Evolutionary conservation across 2,888 invertebrate species (phyloP).

Genomic region (Pristionchus maxplancki): DNA sequence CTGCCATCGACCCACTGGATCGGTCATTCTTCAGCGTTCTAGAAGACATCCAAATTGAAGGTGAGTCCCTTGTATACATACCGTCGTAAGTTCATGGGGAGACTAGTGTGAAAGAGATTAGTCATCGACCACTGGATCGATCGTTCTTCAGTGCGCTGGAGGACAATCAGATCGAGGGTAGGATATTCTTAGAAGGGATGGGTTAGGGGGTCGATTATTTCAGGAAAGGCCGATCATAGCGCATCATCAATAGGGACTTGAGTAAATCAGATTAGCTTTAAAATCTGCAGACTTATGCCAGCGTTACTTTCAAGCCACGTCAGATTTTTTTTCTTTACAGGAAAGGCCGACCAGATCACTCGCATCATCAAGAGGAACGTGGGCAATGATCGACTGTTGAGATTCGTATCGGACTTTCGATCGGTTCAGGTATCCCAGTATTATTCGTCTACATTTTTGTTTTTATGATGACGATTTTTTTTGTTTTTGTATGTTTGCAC

Average conservation of each 20-base stretch:
- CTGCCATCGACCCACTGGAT: conserved; percentile 23
- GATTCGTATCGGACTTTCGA: conserved; percentile 71
- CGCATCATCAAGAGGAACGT: conserved; percentile 70
- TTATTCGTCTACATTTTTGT: not conserved
- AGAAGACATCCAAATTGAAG: conserved; percentile 74
- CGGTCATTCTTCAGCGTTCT: conserved; percentile 55
- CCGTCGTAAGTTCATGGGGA: not conserved
- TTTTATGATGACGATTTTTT: too few relatives aligned
- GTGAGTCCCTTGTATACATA: conserved; percentile 40
- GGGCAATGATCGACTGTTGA: conserved; percentile 68
- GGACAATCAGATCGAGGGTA: too few relatives aligned
- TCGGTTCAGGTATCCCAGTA: conserved; percentile 65
- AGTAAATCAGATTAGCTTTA: too few relatives aligned
- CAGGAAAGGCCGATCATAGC: too few relatives aligned
- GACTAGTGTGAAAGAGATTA: too few relatives aligned
- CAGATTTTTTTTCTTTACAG: conserved; percentile 12
- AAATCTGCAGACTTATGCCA: not conserved
- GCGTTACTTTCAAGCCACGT: not conserved
- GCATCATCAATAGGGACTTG: too few relatives aligned
- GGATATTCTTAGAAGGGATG: too few relatives aligned
- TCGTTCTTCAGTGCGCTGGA: too few relatives aligned
- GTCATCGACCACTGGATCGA: too few relatives aligned
- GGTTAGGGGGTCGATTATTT: too few relatives aligned
- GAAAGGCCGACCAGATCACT: conserved; percentile 74
- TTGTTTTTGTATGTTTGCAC: too few relatives aligned